Base-by-base conservation (phyloP, 53 echinoderm and acorn worm species). In the Astropecten irregularis region DNA sequence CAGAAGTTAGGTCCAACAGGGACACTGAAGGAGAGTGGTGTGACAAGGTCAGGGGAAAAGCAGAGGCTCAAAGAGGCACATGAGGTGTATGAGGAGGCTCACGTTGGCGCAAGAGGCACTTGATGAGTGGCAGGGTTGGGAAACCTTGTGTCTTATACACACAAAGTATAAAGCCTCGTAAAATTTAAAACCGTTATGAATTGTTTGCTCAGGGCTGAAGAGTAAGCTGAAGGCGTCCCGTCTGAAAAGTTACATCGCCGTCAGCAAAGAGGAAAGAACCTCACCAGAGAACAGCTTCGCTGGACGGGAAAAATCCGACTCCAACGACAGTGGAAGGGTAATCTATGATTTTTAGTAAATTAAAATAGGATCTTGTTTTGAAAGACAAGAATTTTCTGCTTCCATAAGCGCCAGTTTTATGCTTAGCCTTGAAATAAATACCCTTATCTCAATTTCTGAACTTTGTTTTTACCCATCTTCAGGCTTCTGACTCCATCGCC, bases 281-380 rank as follows among this genome's bases (percentile, higher is more conserved):
- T 23, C 40, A 9, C 31, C 71, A 32, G 85, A 85, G 31, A 18
- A 34, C 25, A 48, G 49, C 3, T 21, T 49, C 29, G 29, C 2
- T 21, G 46, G 46, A 31, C 58, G 85, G 39, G 58, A 57, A 29
- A 85, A 85, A 31, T 85, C 85, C 1, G 73, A 73, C 74, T 85
- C 85, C 5, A 85, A 73, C 25, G 85, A 85, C 66, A 85, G 85
- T 73, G 85, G 85, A 34, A 62, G 59, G 85, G 85, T 73, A 64
- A 81, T 13, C 7, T 8, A 0, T 22, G 33, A 37, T n/a, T 22
- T 21, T 0, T 11, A 9, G 3, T 28, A 51, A 51, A 19, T 51
- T 3, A 19, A 18, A 51, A 11, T 4, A 0, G 21, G 4, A 19
- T 19, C 51, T 5, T 21, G 16, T 13, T 60, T 21, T 21, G 22